These are phyloP conservation scores for Globia sparganii DNA, from an alignment of 2,888 invertebrate species.

Conservation along the genomic window DNA sequence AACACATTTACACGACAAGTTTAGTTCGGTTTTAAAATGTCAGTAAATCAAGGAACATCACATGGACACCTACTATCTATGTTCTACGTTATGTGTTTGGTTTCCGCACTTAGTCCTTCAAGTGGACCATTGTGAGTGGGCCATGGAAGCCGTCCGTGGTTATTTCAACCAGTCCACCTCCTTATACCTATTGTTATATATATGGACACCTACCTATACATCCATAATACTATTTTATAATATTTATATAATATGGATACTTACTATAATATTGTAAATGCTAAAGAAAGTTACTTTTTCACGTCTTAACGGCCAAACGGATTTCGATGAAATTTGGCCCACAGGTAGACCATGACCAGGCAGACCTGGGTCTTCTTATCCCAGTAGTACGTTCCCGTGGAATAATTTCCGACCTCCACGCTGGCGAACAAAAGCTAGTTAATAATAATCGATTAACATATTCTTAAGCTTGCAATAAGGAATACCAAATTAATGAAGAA, in stretches of 20 bases:
- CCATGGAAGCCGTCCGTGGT: too few species aligned
- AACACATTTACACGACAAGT: slow-evolving; percentile 19
- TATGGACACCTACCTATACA: neutral
- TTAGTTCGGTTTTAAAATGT: slow-evolving; percentile 30
- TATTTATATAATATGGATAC: neutral
- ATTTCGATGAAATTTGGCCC: neutral
- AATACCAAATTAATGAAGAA: neutral
- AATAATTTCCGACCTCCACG: neutral
- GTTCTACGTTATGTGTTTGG: too few species aligned
- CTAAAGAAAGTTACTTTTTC: neutral
- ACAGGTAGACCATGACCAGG: neutral
- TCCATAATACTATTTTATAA: neutral
- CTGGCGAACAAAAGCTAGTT: neutral
- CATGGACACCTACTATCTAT: too few species aligned
- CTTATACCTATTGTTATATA: too few species aligned
- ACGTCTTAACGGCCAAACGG: neutral
- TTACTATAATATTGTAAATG: neutral
- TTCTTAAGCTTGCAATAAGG: neutral
- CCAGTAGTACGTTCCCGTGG: neutral
- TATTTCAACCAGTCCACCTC: too few species aligned
- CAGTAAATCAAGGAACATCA: slow-evolving; percentile 24
- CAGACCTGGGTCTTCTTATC: neutral
- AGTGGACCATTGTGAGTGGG: too few species aligned
- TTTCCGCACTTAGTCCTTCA: too few species aligned
- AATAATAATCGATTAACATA: neutral